Conservation (phyloP, 2,113 vertebrate species). For the Laticauda colubrina region DNA sequence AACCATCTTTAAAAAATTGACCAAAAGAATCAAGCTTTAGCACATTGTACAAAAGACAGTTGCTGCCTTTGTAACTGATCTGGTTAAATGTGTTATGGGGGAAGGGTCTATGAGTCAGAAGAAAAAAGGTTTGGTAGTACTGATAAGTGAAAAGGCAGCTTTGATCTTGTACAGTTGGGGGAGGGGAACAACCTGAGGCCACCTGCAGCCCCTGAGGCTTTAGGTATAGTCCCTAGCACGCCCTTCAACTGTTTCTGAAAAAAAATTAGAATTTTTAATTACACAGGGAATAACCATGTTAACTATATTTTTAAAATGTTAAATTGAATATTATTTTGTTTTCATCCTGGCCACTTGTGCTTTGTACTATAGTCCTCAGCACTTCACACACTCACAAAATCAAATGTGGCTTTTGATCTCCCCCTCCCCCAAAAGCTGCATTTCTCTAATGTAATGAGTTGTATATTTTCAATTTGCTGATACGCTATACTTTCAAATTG, state of each 20-base stretch:
- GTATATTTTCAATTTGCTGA: neutral
- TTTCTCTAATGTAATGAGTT: neutral
- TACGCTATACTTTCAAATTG: neutral
- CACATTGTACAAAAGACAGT: neutral
- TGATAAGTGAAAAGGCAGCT: neutral
- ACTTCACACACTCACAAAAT: neutral
- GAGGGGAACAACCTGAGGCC: neutral
- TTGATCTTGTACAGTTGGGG: neutral
- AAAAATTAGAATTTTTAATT: neutral
- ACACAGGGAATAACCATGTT: neutral
- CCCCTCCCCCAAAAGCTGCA: neutral
- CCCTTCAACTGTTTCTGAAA: neutral
- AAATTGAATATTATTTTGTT: neutral
- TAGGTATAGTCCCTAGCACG: neutral
- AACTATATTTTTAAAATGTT: neutral
- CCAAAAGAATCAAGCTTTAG: neutral
- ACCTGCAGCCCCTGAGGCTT: neutral
- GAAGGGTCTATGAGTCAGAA: neutral
- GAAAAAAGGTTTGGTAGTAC: neutral
- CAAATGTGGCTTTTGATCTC: neutral
- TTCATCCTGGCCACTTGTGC: neutral
- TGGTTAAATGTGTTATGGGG: neutral
- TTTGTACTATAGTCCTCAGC: neutral
- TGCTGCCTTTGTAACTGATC: neutral
- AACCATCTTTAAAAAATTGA: neutral